A percentile compares a stretch with the other conserved stretches of the same genome.
Conservation (phyloP, 2,113 vertebrate species). For the Cettia cetti region DNA sequence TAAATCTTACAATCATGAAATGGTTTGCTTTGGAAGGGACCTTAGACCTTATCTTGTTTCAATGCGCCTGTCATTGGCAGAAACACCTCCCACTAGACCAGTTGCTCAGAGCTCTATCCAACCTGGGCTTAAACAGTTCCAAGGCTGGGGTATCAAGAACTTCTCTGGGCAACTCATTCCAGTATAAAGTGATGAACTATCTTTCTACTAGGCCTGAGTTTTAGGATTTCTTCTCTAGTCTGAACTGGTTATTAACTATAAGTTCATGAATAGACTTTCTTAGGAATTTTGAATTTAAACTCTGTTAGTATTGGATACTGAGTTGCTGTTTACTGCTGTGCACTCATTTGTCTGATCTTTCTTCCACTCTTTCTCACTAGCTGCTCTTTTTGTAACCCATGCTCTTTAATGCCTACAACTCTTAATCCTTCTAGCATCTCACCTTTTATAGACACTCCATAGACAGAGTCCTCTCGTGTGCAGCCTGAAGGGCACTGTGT, state of each 20-base stretch:
- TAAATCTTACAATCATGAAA: not conserved
- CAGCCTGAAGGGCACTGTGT: not conserved
- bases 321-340: not conserved
- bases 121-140: not conserved
- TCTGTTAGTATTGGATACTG: not conserved
- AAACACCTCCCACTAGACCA: not conserved
- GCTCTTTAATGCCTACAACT: not conserved
- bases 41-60: not conserved
- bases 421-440: fast-evolving
- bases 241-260: not conserved
- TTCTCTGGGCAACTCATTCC: not conserved
- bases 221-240: not conserved
- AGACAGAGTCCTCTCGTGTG: not conserved
- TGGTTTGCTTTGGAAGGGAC: not conserved
- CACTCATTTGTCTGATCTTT: not conserved
- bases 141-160: not conserved
- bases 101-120: not conserved
- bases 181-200: not conserved
- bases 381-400: not conserved
- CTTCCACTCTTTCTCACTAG: not conserved
- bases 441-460: not conserved
- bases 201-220: not conserved
- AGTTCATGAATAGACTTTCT: not conserved
- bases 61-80: too few relatives aligned
- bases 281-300: not conserved